These are phyloP conservation scores for Tetragnatha versicolor DNA, from an alignment of 1,140 invertebrate genomes.

Conservation along the genomic window DNA sequence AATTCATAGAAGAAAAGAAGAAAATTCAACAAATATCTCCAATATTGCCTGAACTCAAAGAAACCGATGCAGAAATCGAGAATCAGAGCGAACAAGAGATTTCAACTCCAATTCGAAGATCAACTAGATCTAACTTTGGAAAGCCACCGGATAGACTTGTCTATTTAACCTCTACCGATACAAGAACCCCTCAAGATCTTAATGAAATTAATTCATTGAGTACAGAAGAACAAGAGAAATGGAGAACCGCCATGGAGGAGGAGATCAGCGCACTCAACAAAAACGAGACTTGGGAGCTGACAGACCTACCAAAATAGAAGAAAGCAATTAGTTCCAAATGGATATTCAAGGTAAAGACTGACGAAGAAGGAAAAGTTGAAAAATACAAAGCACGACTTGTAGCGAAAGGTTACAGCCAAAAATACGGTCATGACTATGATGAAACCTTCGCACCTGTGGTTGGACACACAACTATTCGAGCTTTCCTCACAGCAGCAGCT, in stretches of 20 bases:
- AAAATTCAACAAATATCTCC: too few species aligned
- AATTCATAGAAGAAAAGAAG: constrained; percentile 1
- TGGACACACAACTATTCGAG: constrained; percentile 58
- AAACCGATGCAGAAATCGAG: too few species aligned
- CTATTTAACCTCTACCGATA: too few species aligned
- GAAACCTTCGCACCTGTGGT: constrained; percentile 63
- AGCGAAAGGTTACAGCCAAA: constrained; percentile 62
- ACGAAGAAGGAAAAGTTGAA: constrained; percentile 25
- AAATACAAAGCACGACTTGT: constrained; percentile 64
- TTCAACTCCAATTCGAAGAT: too few species aligned
- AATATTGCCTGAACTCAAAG: too few species aligned
- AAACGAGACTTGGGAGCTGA: constrained; percentile 4
- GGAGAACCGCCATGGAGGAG: too few species aligned
- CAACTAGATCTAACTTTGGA: too few species aligned
- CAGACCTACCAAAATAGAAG: background rate
- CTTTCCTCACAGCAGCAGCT: constrained; percentile 59
- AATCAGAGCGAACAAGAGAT: too few species aligned
- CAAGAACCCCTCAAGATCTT: too few species aligned
- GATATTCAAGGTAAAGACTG: constrained; percentile 45
- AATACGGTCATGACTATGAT: constrained; percentile 58
- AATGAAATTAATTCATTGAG: too few species aligned
- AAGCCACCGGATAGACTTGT: too few species aligned
- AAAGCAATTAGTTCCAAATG: constrained; percentile 23
- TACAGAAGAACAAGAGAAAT: too few species aligned
- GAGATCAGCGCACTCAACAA: background rate